phyloP scores from a whole-genome alignment of 2,888 invertebrate species.

The Thelaira solivaga region DNA sequence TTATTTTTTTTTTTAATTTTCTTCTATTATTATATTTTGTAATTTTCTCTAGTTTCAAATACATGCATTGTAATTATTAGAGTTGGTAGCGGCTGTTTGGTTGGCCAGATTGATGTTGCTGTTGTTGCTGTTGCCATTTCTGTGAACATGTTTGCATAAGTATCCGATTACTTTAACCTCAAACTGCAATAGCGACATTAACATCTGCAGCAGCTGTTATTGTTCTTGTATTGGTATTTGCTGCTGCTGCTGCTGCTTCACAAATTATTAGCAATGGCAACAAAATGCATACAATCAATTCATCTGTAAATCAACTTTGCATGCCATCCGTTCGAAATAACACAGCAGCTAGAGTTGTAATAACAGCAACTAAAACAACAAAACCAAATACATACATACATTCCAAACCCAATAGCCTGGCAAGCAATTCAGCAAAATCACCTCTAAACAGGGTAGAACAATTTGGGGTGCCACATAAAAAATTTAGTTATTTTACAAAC shows the following conservation, averaged over 20 bases:
- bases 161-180: conserved; percentile 57
- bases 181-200: conserved; percentile 45
- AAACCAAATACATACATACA: no score
- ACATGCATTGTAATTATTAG: conserved; percentile 29
- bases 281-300: conserved; percentile 11
- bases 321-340: conserved; percentile 29
- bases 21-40: neutral
- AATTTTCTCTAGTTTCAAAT: neutral
- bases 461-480: no score
- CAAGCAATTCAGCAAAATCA: no score
- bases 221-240: neutral
- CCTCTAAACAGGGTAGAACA: no score
- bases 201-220: conserved; percentile 11
- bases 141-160: conserved; percentile 36
- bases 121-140: conserved; percentile 6
- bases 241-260: neutral
- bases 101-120: conserved; percentile 23
- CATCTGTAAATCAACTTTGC: conserved; percentile 50
- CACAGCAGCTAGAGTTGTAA: neutral
- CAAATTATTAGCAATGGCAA: conserved; percentile 8
- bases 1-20: no score
- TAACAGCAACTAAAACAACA: neutral
- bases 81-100: conserved; percentile 31
- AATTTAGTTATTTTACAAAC: no score
- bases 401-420: no score